Evolutionary conservation across 2,888 invertebrate species (phyloP), one percentile per base, ranked within the genome.

Genomic region (Habroteleia sp.): DNA sequence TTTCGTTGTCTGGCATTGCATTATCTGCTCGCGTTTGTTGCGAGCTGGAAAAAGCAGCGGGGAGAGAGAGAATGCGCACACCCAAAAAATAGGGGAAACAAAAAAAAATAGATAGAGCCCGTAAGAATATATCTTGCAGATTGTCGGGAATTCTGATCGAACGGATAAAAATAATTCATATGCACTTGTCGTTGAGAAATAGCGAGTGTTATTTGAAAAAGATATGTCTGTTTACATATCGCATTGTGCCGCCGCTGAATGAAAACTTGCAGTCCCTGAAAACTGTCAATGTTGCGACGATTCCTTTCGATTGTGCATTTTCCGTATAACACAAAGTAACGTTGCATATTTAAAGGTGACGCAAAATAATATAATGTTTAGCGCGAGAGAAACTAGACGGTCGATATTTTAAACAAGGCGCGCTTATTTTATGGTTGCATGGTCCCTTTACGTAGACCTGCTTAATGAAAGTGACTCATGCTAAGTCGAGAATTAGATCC

Each of bases 401-500:
- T 58, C 58, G 58, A 58, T 58, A 58, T 16, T 44, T 44, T n/a
- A 35, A 58, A 58, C 35, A 58, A 44, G 23, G 44, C 25, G 6
- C 16, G 39, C 17, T 62, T 62, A 50, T 50, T 50, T 62, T 62
- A 41, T 25, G 48, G 14, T 2, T 17, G 48, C 42, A n/a, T 27
- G 44, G 50, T 29, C 33, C 35, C 44, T 20, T 29, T 31, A 13
- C 20, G 17, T 5, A 13, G 23, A 7, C 10, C 29, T 4, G 14
- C 17, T 62, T 50, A 62, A 62, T 62, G 62, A 62, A 62, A 62
- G 33, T 62, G 50, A 62, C 62, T 62, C 62, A 62, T 50, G 48
- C 50, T 62, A 50, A 62, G 48, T 50, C 41, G 41, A 50, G 62
- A 29, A 62, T 62, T 62, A 41, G 62, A 62, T 62, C 11, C 31